phyloP scores from a whole-genome alignment of 2,113 vertebrate species.

The Chloebia gouldiae region DNA sequence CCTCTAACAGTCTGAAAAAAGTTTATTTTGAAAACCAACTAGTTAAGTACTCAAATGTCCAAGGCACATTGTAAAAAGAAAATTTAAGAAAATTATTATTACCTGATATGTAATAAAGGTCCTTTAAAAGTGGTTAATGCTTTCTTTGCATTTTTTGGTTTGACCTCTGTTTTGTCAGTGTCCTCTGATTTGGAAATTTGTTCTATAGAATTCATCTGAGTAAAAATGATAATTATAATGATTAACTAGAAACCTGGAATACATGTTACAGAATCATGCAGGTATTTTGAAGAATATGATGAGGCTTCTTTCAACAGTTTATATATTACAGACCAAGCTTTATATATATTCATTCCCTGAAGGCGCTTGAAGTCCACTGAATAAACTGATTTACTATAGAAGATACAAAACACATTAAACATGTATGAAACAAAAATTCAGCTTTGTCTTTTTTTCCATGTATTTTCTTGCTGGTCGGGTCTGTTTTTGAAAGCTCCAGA shows the following conservation, averaged over 20 bases:
- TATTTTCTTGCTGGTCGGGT: background rate
- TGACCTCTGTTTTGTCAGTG: constrained; percentile 81
- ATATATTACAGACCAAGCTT: background rate
- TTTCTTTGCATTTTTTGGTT: constrained; percentile 84
- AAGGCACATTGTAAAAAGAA: background rate
- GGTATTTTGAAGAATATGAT: background rate
- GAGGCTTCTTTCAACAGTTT: background rate
- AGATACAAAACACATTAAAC: background rate
- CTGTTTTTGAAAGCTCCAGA: background rate
- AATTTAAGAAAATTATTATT: constrained; percentile 7
- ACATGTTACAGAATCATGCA: background rate
- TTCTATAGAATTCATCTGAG: constrained; percentile 84
- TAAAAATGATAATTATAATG: constrained; percentile 60
- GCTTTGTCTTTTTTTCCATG: background rate
- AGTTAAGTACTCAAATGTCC: background rate
- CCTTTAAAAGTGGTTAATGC: constrained; percentile 91
- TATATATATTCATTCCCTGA: background rate
- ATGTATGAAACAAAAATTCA: background rate
- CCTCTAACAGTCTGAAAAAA: background rate
- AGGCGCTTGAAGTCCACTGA: background rate
- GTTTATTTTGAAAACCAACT: background rate
- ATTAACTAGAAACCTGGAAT: constrained; percentile 17
- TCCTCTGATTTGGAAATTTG: constrained; percentile 83
- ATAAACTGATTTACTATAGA: background rate
- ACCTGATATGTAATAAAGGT: constrained; percentile 91